phyloP scores from a whole-genome alignment of 1,140 invertebrate species.

The Drosophila oshimai region DNA sequence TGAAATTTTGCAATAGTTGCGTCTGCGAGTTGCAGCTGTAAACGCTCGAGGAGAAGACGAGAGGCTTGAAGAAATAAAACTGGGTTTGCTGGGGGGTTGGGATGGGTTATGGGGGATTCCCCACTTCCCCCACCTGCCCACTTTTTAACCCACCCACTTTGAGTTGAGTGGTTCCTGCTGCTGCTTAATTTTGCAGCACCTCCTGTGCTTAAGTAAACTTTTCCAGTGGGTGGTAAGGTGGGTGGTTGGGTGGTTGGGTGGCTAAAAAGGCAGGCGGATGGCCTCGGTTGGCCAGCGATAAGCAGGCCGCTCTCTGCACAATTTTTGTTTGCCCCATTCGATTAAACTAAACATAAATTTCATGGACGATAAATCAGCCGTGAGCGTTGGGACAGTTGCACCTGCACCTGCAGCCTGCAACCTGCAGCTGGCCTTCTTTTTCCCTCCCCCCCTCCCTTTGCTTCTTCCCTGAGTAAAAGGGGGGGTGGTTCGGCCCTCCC shows the following conservation, averaged over 20 bases:
- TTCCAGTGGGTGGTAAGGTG: neutral
- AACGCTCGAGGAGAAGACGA: slow-evolving; percentile 14
- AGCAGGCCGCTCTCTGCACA: slow-evolving; percentile 40
- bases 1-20: slow-evolving; percentile 73
- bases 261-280: neutral
- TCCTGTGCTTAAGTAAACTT: slow-evolving; percentile 57
- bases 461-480: neutral
- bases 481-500: too few species aligned
- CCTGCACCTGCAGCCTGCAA: slow-evolving; percentile 47
- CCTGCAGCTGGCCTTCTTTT: neutral
- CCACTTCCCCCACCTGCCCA: neutral
- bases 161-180: slow-evolving; percentile 48
- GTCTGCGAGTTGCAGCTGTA: slow-evolving; percentile 51
- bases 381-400: slow-evolving; percentile 57
- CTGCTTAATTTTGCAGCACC: slow-evolving; percentile 58
- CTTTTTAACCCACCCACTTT: slow-evolving; percentile 6
- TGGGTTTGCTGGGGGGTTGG: slow-evolving; percentile 1
- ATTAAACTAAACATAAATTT: slow-evolving; percentile 78
- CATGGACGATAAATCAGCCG: slow-evolving; percentile 72
- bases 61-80: slow-evolving; percentile 46
- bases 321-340: slow-evolving; percentile 68
- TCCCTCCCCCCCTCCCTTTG: neutral
- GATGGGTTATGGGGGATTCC: neutral
- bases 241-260: neutral
- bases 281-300: slow-evolving; percentile 42